These are phyloP conservation scores for Hormaphis cornu DNA, from an alignment of 1,140 invertebrate species.

Conservation along the genomic window DNA sequence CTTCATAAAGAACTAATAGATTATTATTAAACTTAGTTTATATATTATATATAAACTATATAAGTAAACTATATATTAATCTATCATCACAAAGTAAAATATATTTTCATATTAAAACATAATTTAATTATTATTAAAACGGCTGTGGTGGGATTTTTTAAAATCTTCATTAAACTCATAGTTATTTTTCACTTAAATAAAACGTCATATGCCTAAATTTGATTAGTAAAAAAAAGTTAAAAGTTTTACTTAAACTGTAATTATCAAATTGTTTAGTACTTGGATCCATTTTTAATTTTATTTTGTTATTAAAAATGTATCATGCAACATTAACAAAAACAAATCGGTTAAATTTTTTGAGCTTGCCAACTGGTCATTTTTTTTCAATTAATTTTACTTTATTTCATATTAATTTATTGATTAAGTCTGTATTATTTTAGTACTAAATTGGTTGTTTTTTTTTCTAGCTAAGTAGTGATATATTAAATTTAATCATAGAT, in stretches of 20 bases:
- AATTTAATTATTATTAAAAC: neutral
- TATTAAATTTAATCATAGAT: too few species aligned
- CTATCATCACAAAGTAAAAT: constrained; percentile 15
- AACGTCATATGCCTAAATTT: too few species aligned
- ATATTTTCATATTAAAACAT: constrained; percentile 25
- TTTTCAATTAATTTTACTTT: neutral
- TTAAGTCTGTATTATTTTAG: neutral
- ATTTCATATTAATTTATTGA: neutral
- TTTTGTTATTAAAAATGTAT: too few species aligned
- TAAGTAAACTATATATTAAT: constrained; percentile 14
- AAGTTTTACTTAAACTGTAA: too few species aligned
- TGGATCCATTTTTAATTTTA: too few species aligned
- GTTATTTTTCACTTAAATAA: neutral
- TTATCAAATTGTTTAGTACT: too few species aligned
- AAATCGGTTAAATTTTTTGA: neutral
- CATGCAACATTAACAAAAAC: too few species aligned
- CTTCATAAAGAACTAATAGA: constrained; percentile 7
- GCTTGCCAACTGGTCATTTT: neutral
- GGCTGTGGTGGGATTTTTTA: constrained; percentile 17
- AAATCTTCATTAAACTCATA: constrained; percentile 28
- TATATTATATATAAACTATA: constrained; percentile 21
- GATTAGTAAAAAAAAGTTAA: too few species aligned
- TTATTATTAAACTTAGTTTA: neutral
- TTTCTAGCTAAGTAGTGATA: too few species aligned
- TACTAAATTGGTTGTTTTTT: constrained; percentile 4